phyloP scores from a whole-genome alignment of 37 sponge, comb jelly and placozoan species.

The Spongilla lacustris region DNA sequence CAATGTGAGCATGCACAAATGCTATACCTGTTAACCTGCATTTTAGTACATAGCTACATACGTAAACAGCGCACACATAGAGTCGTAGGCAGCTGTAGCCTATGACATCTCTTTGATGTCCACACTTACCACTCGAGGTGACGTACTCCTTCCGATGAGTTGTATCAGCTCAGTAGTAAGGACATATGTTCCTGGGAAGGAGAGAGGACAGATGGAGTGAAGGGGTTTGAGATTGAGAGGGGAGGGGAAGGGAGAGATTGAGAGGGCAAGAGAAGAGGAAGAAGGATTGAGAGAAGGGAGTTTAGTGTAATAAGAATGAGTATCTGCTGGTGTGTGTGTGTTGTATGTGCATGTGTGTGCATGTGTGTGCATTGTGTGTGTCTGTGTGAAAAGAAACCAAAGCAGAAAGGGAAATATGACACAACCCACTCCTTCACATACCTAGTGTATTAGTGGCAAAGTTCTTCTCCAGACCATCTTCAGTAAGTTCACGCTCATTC shows the following conservation, averaged over 20 bases:
- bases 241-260: neutral
- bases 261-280: neutral
- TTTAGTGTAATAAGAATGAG: neutral
- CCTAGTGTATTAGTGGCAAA: slow-evolving; percentile 94
- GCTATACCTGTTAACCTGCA: no score
- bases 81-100: no score
- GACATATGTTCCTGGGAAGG: neutral
- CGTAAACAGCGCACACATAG: no score
- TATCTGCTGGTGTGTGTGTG: neutral
- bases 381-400: no score
- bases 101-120: no score
- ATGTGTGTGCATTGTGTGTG: neutral
- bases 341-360: neutral
- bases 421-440: no score
- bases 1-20: no score
- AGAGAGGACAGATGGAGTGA: slow-evolving; percentile 13
- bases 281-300: neutral
- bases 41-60: no score
- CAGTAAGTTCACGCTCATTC: slow-evolving; percentile 54
- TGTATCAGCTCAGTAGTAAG: slow-evolving; percentile 81
- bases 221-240: neutral
- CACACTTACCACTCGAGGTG: neutral
- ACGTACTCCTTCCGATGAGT: slow-evolving; percentile 48
- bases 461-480: slow-evolving; percentile 86
- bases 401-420: no score